These are phyloP conservation scores for Vombatus ursinus DNA, from an alignment of 2,113 vertebrate genomes.

Conservation along the genomic window DNA sequence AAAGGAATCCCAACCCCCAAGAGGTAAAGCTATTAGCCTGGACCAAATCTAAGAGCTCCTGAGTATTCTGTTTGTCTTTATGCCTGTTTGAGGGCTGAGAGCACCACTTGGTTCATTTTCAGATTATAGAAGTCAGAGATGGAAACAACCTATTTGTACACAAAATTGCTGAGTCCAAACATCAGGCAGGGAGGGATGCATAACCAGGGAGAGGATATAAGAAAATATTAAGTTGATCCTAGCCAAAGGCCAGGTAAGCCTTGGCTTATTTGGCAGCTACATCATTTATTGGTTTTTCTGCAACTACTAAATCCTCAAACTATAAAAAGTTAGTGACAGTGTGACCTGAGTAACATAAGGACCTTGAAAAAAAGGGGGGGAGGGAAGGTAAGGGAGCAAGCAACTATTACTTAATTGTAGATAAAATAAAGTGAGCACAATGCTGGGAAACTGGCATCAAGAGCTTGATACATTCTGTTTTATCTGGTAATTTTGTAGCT, in stretches of 20 bases:
- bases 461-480: background rate
- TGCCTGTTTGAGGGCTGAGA: conserved; percentile 2
- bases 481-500: background rate
- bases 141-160: background rate
- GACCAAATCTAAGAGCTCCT: conserved; percentile 1
- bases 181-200: background rate
- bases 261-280: background rate
- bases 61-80: background rate
- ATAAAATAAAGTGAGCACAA: background rate
- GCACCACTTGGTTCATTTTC: background rate
- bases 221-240: background rate
- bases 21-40: background rate
- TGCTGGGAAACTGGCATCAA: background rate
- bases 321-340: background rate
- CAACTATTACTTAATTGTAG: background rate
- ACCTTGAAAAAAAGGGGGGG: background rate
- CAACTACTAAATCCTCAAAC: background rate
- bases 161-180: background rate
- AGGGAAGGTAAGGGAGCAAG: background rate
- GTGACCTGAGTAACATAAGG: background rate
- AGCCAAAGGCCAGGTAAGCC: background rate
- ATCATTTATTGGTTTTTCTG: background rate
- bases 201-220: background rate
- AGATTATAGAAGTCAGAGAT: conserved; percentile 28
- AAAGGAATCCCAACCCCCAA: background rate